Evolutionary conservation across 2,797 vertebrate genomes (phyloP).

Genomic region (Enteromius treurensis): DNA sequence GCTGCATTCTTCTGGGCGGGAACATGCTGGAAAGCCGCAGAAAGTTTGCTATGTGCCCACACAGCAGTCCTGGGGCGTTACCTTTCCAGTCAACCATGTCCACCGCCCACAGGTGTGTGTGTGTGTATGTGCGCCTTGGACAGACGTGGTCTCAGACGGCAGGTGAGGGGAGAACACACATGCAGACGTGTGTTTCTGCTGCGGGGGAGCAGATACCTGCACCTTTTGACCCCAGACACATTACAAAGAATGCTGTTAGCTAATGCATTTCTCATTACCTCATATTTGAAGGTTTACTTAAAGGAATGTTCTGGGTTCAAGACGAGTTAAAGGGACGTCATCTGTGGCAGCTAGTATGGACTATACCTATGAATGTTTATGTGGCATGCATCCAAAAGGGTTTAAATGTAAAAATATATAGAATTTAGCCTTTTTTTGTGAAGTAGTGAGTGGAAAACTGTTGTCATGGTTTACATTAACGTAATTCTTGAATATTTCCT

Average conservation of each 20-base stretch:
- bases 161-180: conserved; percentile 20
- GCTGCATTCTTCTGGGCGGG: background rate
- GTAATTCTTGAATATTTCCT: background rate
- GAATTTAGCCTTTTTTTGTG: background rate
- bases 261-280: conserved; percentile 39
- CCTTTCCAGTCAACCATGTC: conserved; percentile 40
- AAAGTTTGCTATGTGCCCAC: conserved; percentile 22
- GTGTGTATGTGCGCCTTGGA: conserved; percentile 15
- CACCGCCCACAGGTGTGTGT: conserved; percentile 38
- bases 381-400: background rate
- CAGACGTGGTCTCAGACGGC: background rate
- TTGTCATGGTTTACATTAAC: background rate
- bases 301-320: conserved; percentile 31
- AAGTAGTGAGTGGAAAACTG: background rate
- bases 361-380: background rate
- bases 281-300: conserved; percentile 23
- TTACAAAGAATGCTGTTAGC: conserved; percentile 3
- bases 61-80: conserved; percentile 29
- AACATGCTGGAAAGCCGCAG: background rate
- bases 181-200: background rate
- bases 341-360: background rate
- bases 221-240: conserved; percentile 35
- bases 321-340: background rate
- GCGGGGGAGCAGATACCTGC: background rate
- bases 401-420: background rate